phyloP scores from a whole-genome alignment of 2,113 vertebrate species.

The Stegastes partitus region DNA sequence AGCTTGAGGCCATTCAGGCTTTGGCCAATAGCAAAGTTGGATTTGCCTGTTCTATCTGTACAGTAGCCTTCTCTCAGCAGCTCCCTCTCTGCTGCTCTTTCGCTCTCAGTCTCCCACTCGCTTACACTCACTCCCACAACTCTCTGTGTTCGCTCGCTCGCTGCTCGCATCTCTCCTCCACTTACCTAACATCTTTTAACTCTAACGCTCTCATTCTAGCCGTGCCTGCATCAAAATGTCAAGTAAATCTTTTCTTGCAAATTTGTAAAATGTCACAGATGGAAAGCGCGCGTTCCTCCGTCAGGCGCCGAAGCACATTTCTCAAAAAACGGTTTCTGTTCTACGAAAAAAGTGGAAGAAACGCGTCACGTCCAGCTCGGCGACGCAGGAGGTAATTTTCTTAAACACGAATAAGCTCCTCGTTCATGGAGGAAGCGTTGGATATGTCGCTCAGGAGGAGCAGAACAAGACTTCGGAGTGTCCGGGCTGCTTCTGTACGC shows the following conservation, averaged over 20 bases:
- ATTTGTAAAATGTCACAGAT: constrained; percentile 50
- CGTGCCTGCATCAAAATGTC: constrained; percentile 38
- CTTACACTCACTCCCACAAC: constrained; percentile 64
- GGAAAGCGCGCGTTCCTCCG: constrained; percentile 11
- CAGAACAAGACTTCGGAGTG: constrained; percentile 25
- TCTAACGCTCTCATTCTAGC: constrained; percentile 8
- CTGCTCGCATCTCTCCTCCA: constrained; percentile 27
- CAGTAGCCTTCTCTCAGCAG: constrained; percentile 46
- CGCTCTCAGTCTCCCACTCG: constrained; percentile 64
- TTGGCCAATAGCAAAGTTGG: constrained; percentile 47
- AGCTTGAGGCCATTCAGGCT: constrained; percentile 67
- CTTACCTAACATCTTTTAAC: constrained; percentile 44
- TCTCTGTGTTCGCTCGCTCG: constrained; percentile 31
- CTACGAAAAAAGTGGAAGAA: not conserved
- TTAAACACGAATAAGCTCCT: constrained; percentile 1
- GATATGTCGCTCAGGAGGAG: constrained; percentile 33
- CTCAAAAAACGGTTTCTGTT: too few relatives aligned
- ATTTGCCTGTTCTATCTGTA: constrained; percentile 46
- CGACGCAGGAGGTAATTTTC: not conserved
- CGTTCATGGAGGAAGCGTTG: constrained; percentile 15
- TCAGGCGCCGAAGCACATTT: not conserved
- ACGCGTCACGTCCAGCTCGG: not conserved
- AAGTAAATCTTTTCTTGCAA: constrained; percentile 31
- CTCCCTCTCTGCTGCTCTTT: constrained; percentile 54
- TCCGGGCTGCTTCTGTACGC: constrained; percentile 43